Percentiles rank a stretch among this genome's conserved stretches.
Conservation (phyloP, 2,113 vertebrate species). For the Triplophysa dalaica region DNA sequence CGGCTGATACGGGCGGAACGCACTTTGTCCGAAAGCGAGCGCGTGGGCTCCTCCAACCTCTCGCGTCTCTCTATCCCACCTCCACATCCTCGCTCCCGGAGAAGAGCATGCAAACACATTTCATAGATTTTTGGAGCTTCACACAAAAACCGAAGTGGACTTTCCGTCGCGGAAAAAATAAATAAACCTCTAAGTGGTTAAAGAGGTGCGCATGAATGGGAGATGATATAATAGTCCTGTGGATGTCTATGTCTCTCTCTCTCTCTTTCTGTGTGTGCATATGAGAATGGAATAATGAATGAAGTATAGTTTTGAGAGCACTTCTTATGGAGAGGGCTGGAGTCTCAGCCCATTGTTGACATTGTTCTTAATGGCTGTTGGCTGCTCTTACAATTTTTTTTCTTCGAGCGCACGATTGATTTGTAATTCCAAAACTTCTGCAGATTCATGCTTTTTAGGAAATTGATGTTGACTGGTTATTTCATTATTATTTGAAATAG, state of each 20-base stretch:
- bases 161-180: constrained; percentile 56
- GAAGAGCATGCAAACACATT: constrained; percentile 84
- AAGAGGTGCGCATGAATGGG: constrained; percentile 25
- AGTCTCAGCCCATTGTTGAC: constrained; percentile 56
- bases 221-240: not conserved
- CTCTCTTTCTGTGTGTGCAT: constrained; percentile 30
- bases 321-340: constrained; percentile 43
- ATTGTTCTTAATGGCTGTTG: constrained; percentile 56
- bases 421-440: constrained; percentile 54
- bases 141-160: constrained; percentile 94
- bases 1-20: constrained; percentile 66
- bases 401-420: constrained; percentile 49
- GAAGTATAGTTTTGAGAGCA: constrained; percentile 51
- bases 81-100: constrained; percentile 81
- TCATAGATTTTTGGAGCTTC: constrained; percentile 88
- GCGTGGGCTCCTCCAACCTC: constrained; percentile 71
- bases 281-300: constrained; percentile 48
- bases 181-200: constrained; percentile 10
- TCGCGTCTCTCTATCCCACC: constrained; percentile 81
- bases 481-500: constrained; percentile 7
- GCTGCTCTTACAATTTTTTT: constrained; percentile 49
- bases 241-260: constrained; percentile 19
- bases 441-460: constrained; percentile 60
- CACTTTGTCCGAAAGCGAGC: constrained; percentile 69
- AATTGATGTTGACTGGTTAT: constrained; percentile 47